A percentile compares a stretch with the other conserved stretches of the same genome.
These are phyloP conservation scores for Columba janthina DNA, from an alignment of 2,113 vertebrate genomes.

Conservation along the genomic window DNA sequence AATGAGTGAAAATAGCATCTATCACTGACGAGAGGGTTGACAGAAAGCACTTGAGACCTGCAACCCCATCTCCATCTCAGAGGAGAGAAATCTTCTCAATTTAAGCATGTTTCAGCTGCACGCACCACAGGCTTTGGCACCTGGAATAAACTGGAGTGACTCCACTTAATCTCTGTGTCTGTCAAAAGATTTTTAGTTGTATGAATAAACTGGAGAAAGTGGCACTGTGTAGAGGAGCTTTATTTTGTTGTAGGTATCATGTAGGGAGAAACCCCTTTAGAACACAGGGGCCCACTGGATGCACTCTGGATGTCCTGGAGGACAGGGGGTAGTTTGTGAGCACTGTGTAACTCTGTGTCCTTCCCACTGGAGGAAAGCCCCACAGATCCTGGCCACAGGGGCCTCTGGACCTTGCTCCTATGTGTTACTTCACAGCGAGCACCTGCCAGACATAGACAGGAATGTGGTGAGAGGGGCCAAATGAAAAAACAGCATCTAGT, in stretches of 20 bases:
- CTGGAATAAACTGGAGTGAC: background rate
- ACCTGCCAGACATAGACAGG: background rate
- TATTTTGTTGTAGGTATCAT: background rate
- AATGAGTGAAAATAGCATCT: background rate
- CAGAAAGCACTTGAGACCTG: background rate
- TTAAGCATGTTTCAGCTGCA: background rate
- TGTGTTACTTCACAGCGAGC: background rate
- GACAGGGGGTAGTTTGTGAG: too few relatives aligned
- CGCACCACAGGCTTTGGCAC: background rate
- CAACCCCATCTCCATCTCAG: background rate
- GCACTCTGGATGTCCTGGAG: background rate
- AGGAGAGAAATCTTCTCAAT: background rate
- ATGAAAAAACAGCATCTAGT: background rate
- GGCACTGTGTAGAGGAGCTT: background rate
- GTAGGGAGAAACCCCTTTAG: background rate
- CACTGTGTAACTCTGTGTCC: background rate
- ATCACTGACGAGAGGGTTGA: background rate
- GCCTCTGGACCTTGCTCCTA: fast-evolving
- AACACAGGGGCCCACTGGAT: background rate
- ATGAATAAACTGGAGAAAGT: background rate
- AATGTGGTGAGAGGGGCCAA: background rate
- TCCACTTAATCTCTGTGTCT: background rate
- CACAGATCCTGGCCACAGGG: background rate
- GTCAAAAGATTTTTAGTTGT: background rate
- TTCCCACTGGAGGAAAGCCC: background rate